A percentile compares a stretch with the other conserved stretches of the same genome.
These are phyloP conservation scores for Proteles cristata DNA, from an alignment of 2,113 vertebrate genomes.

Conservation along the genomic window DNA sequence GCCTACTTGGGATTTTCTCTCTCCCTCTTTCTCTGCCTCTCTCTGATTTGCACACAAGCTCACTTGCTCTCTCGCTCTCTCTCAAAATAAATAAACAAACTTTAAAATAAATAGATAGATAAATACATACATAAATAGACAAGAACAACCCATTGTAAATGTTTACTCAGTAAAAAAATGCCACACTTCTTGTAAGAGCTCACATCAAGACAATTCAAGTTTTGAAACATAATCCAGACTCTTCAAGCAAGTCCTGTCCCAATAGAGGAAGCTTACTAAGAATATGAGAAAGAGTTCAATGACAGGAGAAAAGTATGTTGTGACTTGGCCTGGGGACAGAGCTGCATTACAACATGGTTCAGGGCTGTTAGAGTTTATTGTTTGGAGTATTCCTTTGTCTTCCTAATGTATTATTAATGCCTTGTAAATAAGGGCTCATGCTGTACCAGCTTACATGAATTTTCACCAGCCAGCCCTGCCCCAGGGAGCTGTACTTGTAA, in stretches of 20 bases:
- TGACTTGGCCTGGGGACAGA: background rate
- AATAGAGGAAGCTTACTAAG: background rate
- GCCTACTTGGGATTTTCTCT: too few species aligned
- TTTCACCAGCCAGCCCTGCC: conserved; percentile 10
- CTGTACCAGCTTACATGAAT: conserved; percentile 4
- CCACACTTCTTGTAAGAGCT: background rate
- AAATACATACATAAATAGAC: background rate
- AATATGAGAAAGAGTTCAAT: background rate
- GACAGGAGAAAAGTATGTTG: background rate
- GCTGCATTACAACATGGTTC: background rate
- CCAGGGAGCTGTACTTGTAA: conserved; percentile 8
- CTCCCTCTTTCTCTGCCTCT: too few species aligned
- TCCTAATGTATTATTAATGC: conserved; percentile 64
- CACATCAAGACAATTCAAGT: background rate
- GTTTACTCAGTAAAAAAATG: background rate
- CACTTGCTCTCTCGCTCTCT: too few species aligned
- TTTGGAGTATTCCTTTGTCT: conserved; percentile 43
- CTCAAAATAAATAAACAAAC: too few species aligned
- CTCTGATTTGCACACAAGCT: too few species aligned
- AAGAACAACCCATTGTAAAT: background rate
- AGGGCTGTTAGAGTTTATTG: background rate
- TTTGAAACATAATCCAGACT: background rate
- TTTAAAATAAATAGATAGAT: too few species aligned
- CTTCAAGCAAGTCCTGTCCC: background rate
- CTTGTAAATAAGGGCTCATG: conserved; percentile 14